Percentiles rank a stretch among this genome's conserved stretches.
These are phyloP conservation scores for Tetrapedia diversipes DNA, from an alignment of 2,888 invertebrate species.

Conservation along the genomic window DNA sequence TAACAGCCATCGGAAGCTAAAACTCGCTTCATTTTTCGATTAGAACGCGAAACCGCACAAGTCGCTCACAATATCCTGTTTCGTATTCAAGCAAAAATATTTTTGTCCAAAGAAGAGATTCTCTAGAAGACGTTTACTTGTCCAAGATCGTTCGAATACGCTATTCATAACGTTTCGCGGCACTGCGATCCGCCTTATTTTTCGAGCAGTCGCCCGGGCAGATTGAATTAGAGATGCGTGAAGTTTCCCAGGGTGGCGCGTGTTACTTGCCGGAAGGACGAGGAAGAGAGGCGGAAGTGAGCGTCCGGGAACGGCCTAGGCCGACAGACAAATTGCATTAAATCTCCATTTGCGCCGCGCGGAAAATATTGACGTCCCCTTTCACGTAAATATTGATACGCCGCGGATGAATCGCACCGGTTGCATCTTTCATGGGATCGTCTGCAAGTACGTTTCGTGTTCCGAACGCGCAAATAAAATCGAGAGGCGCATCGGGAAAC, in stretches of 20 bases:
- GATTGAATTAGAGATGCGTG: slow-evolving; percentile 37
- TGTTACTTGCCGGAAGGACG: background rate
- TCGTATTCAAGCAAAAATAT: no score
- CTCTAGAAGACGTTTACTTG: no score
- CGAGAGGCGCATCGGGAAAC: background rate
- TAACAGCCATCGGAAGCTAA: no score
- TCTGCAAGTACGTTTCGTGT: background rate
- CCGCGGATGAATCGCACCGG: slow-evolving; percentile 42
- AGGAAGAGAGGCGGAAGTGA: background rate
- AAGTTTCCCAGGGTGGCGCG: slow-evolving; percentile 12
- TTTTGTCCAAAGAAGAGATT: no score
- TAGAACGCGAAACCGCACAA: no score
- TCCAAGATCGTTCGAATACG: slow-evolving; percentile 5
- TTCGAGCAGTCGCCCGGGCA: slow-evolving; percentile 13
- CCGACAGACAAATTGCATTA: slow-evolving; percentile 55
- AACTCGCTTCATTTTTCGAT: no score
- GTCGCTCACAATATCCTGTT: no score
- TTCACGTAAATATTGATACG: slow-evolving; percentile 51
- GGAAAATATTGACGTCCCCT: slow-evolving; percentile 48
- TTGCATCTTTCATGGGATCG: slow-evolving; percentile 46
- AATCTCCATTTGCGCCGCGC: slow-evolving; percentile 45
- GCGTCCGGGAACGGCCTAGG: background rate
- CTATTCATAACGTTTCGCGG: slow-evolving; percentile 25
- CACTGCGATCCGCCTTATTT: slow-evolving; percentile 10
- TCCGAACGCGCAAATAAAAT: slow-evolving; percentile 22